Base-by-base conservation (phyloP, 2,113 vertebrate species). In the Azemiops feae region DNA sequence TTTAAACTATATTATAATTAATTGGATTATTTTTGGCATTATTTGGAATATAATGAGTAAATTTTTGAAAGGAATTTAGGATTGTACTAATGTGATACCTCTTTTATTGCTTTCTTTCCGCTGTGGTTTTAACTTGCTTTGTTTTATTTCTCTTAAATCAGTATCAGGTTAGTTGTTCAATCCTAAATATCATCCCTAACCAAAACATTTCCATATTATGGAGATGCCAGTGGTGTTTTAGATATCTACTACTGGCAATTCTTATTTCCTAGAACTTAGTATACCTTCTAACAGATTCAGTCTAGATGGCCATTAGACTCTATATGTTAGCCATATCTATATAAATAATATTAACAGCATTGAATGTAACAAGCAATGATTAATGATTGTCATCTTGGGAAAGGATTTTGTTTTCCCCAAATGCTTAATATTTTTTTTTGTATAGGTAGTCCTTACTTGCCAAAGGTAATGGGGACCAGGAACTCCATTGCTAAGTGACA, bases 61-160 rank as follows among this genome's bases (percentile, higher is more conserved):
- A 18, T 0, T 8, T 55, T 53, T 30, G 54, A 18, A 54, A 1
- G 0, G 0, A 27, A 9, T 0, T 43, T 60, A 69, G 22, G 60
- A 4, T 43, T 30, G 87, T 1, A 2, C 0, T 85, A 0, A 0
- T 22, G 30, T 7, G 1, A 60, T 69, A 2, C 1, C 50, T 27
- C 12, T 57, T 3, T 58, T 93, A 27, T 30, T 89, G 90, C 34
- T 89, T 91, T 54, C 8, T 53, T 47, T 90, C 25, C 64, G 14
- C 27, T 4, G 8, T n/a, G 25, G 18, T 50, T 64, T 52, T 47
- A 34, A 4, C 30, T 34, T 52, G 45, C 8, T 89, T 55, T 89
- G 53, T 23, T 22, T 89, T 39, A 9, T 74, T 90, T 52, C 89
- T 69, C 89, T 34, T 53, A 22, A 69, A 69, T 5, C 14, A 20